Conservation (phyloP, 1,140 invertebrate genomes). For the Conopomorpha cramerella region DNA sequence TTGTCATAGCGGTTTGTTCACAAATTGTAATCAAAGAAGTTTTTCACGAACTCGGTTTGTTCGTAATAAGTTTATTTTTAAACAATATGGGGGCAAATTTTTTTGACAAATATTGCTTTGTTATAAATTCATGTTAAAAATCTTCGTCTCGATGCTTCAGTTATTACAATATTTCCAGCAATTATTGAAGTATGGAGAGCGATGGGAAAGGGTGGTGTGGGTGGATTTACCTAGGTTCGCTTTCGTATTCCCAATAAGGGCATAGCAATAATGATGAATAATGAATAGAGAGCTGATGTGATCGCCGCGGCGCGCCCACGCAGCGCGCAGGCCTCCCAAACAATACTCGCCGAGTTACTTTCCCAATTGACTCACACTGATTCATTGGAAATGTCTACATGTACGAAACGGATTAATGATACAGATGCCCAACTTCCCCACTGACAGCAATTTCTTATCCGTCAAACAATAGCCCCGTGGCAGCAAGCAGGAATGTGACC, state of each 20-base stretch:
- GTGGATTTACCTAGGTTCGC: slow-evolving; percentile 33
- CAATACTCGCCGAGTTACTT: slow-evolving; percentile 57
- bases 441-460: slow-evolving; percentile 15
- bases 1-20: too few species aligned
- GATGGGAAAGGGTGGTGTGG: background rate
- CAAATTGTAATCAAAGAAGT: too few species aligned
- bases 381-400: slow-evolving; percentile 43
- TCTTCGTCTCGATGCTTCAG: too few species aligned
- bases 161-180: too few species aligned
- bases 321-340: slow-evolving; percentile 48
- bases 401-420: slow-evolving; percentile 48
- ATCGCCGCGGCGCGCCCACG: slow-evolving; percentile 44
- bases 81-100: too few species aligned
- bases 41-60: too few species aligned
- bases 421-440: slow-evolving; percentile 12
- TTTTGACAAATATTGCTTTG: too few species aligned
- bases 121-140: too few species aligned
- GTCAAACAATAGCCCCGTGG: slow-evolving; percentile 12
- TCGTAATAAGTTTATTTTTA: too few species aligned
- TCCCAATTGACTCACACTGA: slow-evolving; percentile 55
- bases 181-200: too few species aligned
- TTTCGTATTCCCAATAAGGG: slow-evolving; percentile 49
- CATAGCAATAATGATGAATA: slow-evolving; percentile 54
- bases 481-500: too few species aligned
- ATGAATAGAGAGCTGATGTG: slow-evolving; percentile 57